phyloP scores from a whole-genome alignment of 2,888 invertebrate genomes.

The Andrena marginata region DNA sequence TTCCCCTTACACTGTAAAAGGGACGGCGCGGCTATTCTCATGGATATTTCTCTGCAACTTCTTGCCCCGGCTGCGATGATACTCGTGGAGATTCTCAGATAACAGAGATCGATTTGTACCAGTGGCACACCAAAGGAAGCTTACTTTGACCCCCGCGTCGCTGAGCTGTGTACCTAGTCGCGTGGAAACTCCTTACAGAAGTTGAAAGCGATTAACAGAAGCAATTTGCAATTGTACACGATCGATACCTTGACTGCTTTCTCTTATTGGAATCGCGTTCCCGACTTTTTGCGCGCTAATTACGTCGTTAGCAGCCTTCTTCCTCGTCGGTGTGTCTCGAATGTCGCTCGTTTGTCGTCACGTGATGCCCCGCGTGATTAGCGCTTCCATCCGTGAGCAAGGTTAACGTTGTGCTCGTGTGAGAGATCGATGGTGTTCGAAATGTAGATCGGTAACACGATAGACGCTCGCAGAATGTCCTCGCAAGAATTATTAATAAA shows the following conservation, averaged over 20 bases:
- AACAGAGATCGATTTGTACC: neutral
- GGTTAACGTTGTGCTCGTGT: slow-evolving; percentile 19
- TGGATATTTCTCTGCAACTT: slow-evolving; percentile 25
- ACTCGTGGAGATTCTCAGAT: neutral
- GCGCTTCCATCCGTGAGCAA: slow-evolving; percentile 27
- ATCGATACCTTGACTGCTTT: slow-evolving; percentile 22
- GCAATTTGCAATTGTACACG: neutral
- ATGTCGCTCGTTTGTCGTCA: slow-evolving; percentile 59
- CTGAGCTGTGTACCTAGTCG: neutral
- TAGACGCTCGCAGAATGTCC: neutral
- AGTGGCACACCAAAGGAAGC: neutral
- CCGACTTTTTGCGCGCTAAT: slow-evolving; percentile 45
- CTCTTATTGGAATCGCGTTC: slow-evolving; percentile 9
- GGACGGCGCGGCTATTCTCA: neutral
- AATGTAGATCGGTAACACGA: slow-evolving; percentile 12
- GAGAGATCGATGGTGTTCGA: slow-evolving; percentile 30
- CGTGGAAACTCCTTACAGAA: too few species aligned
- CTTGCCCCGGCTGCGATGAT: neutral
- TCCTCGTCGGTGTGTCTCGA: slow-evolving; percentile 43
- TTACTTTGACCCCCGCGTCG: too few species aligned
- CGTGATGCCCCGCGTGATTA: slow-evolving; percentile 48
- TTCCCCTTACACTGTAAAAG: slow-evolving; percentile 19
- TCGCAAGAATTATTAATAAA: neutral
- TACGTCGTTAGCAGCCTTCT: slow-evolving; percentile 52
- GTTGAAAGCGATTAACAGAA: neutral